phyloP scores from a whole-genome alignment of 1,140 invertebrate genomes.

The Leptinotarsa undecemlineata region DNA sequence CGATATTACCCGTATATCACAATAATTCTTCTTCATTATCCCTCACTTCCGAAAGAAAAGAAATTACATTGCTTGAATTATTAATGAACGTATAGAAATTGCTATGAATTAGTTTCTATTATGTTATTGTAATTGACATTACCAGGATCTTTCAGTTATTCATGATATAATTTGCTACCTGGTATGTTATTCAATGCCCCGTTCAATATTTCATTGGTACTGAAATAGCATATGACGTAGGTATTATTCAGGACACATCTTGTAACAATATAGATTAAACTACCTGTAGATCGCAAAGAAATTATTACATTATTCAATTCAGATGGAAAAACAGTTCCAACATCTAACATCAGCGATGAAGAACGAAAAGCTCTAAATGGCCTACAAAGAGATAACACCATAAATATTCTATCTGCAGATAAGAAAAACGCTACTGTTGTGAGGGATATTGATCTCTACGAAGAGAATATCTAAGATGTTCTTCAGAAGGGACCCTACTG shows the following conservation, averaged over 20 bases:
- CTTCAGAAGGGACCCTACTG: too few relatives aligned
- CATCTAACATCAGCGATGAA: too few relatives aligned
- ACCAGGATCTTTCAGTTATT: background rate
- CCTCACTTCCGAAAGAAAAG: background rate
- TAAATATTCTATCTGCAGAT: too few relatives aligned
- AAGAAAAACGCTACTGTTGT: too few relatives aligned
- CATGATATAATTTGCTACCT: background rate
- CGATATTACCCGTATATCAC: background rate
- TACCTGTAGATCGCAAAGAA: too few relatives aligned
- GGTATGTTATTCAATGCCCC: background rate
- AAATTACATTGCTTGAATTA: slow-evolving; percentile 3
- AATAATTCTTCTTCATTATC: background rate
- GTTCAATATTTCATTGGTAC: slow-evolving; percentile 6
- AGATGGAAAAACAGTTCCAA: too few relatives aligned
- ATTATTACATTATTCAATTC: too few relatives aligned
- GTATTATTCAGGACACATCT: background rate
- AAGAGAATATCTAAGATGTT: too few relatives aligned
- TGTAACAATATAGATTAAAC: background rate
- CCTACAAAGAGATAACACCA: too few relatives aligned
- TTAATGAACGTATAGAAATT: background rate
- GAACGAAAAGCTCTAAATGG: too few relatives aligned
- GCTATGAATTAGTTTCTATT: slow-evolving; percentile 6
- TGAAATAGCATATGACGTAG: background rate
- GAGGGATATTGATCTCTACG: too few relatives aligned
- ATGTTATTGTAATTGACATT: slow-evolving; percentile 6